phyloP scores from a whole-genome alignment of 2,888 invertebrate genomes.

The Thereva nobilitata region DNA sequence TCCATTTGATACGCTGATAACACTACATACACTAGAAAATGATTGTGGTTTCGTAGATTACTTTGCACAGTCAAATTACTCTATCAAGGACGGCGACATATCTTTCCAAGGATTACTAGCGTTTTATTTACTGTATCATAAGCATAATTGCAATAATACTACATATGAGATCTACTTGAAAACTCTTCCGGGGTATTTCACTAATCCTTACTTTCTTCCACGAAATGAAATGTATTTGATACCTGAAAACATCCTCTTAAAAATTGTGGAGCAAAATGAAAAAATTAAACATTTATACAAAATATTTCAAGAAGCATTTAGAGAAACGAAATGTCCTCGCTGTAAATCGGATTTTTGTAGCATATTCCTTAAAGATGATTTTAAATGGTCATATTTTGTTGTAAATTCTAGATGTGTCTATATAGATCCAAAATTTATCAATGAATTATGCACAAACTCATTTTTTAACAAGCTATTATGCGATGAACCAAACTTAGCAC shows the following conservation, averaged over 20 bases:
- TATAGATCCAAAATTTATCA: constrained; percentile 63
- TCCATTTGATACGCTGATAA: constrained; percentile 65
- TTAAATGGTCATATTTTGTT: constrained; percentile 80
- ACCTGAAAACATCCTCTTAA: constrained; percentile 63
- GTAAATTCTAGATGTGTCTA: constrained; percentile 87
- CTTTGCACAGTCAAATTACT: constrained; percentile 52
- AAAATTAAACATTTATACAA: constrained; percentile 55
- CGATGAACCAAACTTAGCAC: constrained; percentile 69
- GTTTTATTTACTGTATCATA: constrained; percentile 73
- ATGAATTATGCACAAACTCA: constrained; percentile 51
- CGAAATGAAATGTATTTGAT: constrained; percentile 62
- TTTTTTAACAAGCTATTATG: constrained; percentile 55
- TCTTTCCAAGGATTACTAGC: constrained; percentile 74
- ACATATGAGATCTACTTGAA: constrained; percentile 69
- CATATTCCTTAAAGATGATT: constrained; percentile 63
- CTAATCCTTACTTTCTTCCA: constrained; percentile 71
- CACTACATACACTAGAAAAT: constrained; percentile 63
- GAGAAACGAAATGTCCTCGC: constrained; percentile 54
- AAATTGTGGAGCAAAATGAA: constrained; percentile 61
- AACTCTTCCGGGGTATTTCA: constrained; percentile 69
- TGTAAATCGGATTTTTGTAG: constrained; percentile 55
- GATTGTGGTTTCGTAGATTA: constrained; percentile 62
- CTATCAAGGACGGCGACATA: constrained; percentile 52
- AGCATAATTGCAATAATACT: constrained; percentile 62
- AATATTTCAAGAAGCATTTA: constrained; percentile 44